Base-by-base conservation (phyloP, 2,113 vertebrate genomes). In the Arothron firmamentum region DNA sequence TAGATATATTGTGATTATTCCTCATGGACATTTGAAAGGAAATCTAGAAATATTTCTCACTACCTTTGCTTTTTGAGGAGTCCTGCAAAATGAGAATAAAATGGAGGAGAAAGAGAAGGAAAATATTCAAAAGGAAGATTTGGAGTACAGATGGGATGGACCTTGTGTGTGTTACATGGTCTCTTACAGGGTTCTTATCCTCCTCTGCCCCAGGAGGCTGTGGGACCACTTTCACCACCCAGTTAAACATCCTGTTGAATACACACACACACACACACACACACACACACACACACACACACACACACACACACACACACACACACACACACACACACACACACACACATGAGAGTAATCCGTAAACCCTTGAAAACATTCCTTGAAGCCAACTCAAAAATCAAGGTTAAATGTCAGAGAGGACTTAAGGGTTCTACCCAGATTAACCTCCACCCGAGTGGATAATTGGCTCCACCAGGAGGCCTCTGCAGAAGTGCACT, bases 221-320 rank as follows among this genome's bases (percentile, higher is more conserved):
- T 0, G 87, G 87, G 55, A 87, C 87, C 70, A 88, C 87, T 84
- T 85, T 88, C 55, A 83, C 85, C 69, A 85, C 87, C 87, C 87
- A 88, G 67, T 81, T 87, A 66, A 88, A 88, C 87, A 88, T 88
- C 75, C 87, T 88, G 83, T 59, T 59, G 15, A 62, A 49, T 34
- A 65, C 48, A 68, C 18, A 62, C 45, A 59, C 49, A 68, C 53
- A 49, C 42, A 62, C 49, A 68, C 63, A 58, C 2, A 19, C 19
- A 38, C 18, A 59, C 57, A 57, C 15, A 59, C 2, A 52, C 38
- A 57, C 52, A 56, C 67, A 56, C 0, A n/a, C 20, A 21, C 16
- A 2, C 49, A 68, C 53, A 49, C 42, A 62, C 49, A 49, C 42
- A 65, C 48, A 68, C 18, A 62, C 45, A 46, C 49, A 68, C 53